phyloP scores from a whole-genome alignment of 30 jellyfish, hydroid and myxozoan species.

The Aurelia aurita complex sp. Pacific region DNA sequence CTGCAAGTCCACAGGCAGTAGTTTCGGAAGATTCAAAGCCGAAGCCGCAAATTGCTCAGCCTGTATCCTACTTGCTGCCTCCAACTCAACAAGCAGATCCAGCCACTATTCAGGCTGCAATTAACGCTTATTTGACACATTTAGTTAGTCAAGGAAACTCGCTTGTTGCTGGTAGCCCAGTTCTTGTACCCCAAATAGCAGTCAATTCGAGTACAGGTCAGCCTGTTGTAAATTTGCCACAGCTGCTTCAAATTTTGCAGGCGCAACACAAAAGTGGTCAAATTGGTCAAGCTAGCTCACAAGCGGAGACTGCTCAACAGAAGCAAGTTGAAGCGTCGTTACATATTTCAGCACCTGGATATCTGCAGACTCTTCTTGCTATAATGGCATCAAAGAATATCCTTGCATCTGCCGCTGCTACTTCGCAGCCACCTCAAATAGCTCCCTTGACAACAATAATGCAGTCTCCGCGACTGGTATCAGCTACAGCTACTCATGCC shows the following conservation, averaged over 20 bases:
- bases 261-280: slow-evolving; percentile 47
- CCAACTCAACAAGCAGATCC: slow-evolving; percentile 37
- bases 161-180: slow-evolving; percentile 54
- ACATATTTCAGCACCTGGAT: slow-evolving; percentile 26
- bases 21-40: slow-evolving; percentile 1
- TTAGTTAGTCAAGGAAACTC: slow-evolving; percentile 29
- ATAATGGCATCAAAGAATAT: slow-evolving; percentile 36
- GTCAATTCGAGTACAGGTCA: slow-evolving; percentile 23
- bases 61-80: slow-evolving; percentile 22
- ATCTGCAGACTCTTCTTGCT: slow-evolving; percentile 45
- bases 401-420: slow-evolving; percentile 11
- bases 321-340: slow-evolving; percentile 29
- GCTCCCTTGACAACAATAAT: neutral
- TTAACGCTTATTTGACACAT: slow-evolving; percentile 49
- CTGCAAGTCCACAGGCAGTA: slow-evolving; percentile 44
- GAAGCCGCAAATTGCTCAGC: neutral
- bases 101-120: slow-evolving; percentile 20
- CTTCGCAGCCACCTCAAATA: neutral
- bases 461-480: neutral
- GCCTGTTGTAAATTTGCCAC: slow-evolving; percentile 18
- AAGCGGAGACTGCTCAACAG: slow-evolving; percentile 1
- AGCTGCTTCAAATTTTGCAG: slow-evolving; percentile 42
- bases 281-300: neutral
- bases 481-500: slow-evolving; percentile 5
- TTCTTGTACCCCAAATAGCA: slow-evolving; percentile 35